Base-by-base conservation (phyloP, 2,888 invertebrate species). In the Drosophila infuscata region DNA sequence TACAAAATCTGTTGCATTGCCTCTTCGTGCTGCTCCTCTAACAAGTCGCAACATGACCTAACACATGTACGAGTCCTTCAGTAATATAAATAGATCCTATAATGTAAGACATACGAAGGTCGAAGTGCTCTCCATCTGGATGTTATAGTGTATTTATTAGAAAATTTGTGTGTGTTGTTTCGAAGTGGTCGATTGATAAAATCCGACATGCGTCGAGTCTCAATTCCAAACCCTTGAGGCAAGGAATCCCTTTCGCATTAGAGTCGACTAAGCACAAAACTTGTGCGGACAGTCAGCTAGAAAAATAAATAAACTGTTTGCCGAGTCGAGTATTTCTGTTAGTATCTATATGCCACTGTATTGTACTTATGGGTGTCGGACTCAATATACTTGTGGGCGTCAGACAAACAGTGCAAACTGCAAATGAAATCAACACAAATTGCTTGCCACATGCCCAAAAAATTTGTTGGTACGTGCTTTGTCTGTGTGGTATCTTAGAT, bases 401-500 rank as follows among this genome's bases (percentile, higher is more conserved):
- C 67, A 76, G 76, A 36, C 68, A 74, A 68, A 58, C 74, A 74
- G 35, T 81, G 70, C 77, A 77, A 77, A 82, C 82, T 87, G 89
- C 87, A 85, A 85, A 85, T 87, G 84, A 88, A 85, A 85, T 88
- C 89, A 85, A 80, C 84, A 80, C 84, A 88, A 88, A 88, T 88
- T 84, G 88, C 67, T 82, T 81, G 79, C 85, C 81, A 83, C 86
- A 86, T 83, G 79, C 76, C 82, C 79, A 35, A 36, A 68, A 83
- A 83, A 82, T 75, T 59, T 70, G 68, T 68, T 68, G 56, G 67
- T 77, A 85, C 74, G 70, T 79, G 68, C 59, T 58, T 41, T 11
- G 53, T 66, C 73, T 71, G 66, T 62, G 51, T 68, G 51, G 48
- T 59, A 56, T 80, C 81, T 62, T 62, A 68, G 81, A 79, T 81